Conservation (phyloP, 2,113 vertebrate genomes). For the Python bivittatus region DNA sequence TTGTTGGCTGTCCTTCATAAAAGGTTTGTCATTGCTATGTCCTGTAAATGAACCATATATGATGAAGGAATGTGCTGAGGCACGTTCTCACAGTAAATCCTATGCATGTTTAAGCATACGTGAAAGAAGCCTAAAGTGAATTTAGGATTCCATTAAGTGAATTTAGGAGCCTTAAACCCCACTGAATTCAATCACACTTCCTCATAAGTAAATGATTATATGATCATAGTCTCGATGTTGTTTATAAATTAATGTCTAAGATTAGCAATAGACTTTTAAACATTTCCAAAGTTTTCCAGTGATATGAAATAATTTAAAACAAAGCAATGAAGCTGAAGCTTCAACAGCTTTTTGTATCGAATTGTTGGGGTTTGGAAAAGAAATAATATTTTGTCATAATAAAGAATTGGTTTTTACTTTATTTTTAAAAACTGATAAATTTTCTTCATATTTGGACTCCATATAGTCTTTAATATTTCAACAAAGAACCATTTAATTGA, state of each 20-base stretch:
- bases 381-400: background rate
- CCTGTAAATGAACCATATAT: background rate
- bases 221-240: background rate
- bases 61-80: background rate
- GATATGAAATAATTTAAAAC: background rate
- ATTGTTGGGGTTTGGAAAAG: background rate
- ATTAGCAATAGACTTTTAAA: background rate
- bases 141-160: background rate
- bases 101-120: background rate
- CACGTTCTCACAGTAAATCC: background rate
- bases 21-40: background rate
- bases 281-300: background rate
- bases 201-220: background rate
- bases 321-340: background rate
- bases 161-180: background rate
- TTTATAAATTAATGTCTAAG: background rate
- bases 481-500: background rate
- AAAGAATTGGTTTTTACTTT: background rate
- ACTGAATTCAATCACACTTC: background rate
- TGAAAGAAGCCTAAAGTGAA: background rate
- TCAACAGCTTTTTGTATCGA: background rate
- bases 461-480: background rate
- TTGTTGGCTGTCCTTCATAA: constrained; percentile 16
- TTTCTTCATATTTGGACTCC: background rate
- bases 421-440: background rate